Conservation (phyloP, 2,113 vertebrate genomes). For the Cheirogaleus medius region DNA sequence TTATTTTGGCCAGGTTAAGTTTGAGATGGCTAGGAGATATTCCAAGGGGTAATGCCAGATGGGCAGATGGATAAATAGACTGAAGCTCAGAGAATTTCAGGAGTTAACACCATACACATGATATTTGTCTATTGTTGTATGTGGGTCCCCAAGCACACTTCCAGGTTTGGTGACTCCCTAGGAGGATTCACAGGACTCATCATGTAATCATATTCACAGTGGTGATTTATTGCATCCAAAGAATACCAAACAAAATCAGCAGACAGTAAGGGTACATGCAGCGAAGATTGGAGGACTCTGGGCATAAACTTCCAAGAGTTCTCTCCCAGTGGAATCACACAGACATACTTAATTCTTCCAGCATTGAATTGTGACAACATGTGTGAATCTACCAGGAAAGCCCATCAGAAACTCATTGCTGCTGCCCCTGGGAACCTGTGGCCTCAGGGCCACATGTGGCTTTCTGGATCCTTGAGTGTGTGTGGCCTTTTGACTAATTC, state of each 20-base stretch:
- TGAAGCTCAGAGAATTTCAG: slow-evolving; percentile 14
- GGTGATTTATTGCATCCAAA: not conserved
- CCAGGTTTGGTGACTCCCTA: not conserved
- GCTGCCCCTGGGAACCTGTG: too few relatives aligned
- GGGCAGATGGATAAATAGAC: not conserved
- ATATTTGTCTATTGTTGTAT: not conserved
- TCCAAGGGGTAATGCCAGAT: not conserved
- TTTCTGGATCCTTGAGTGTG: too few relatives aligned
- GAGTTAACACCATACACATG: not conserved
- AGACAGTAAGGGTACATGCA: not conserved
- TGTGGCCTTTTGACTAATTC: too few relatives aligned
- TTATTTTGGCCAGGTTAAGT: not conserved
- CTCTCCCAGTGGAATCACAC: not conserved
- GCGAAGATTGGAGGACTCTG: not conserved
- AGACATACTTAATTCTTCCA: not conserved
- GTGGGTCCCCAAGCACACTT: not conserved
- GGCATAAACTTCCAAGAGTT: not conserved
- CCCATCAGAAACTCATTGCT: not conserved
- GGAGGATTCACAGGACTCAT: not conserved
- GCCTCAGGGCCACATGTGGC: too few relatives aligned
- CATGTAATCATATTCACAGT: not conserved
- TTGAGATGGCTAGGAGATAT: not conserved
- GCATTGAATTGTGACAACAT: not conserved
- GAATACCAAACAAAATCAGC: not conserved
- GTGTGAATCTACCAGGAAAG: not conserved